These are phyloP conservation scores for Habropoda laboriosa DNA, from an alignment of 1,140 invertebrate genomes.

Conservation along the genomic window DNA sequence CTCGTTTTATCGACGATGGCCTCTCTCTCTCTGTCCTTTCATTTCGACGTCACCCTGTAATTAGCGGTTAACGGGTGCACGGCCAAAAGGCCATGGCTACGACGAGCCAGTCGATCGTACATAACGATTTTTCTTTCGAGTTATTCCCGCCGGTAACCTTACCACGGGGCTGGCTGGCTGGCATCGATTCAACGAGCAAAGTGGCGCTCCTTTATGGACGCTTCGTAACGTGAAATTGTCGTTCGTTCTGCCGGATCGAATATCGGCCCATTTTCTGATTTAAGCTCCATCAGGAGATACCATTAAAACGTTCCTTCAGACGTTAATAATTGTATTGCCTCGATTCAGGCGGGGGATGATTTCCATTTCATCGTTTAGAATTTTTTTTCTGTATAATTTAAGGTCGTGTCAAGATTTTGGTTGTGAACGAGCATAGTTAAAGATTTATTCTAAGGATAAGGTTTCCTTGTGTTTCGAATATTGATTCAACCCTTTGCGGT, in stretches of 20 bases:
- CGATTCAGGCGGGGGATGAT: too few species aligned
- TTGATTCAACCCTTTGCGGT: too few species aligned
- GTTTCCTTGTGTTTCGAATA: too few species aligned
- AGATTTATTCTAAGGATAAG: too few species aligned
- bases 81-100: constrained; percentile 15
- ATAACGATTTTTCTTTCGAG: constrained; percentile 61
- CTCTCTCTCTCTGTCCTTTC: constrained; percentile 24
- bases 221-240: constrained; percentile 30
- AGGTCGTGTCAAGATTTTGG: too few species aligned
- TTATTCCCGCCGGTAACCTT: constrained; percentile 45
- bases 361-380: too few species aligned
- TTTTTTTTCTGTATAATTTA: too few species aligned
- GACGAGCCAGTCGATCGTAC: constrained; percentile 27
- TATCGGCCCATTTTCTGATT: neutral
- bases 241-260: neutral
- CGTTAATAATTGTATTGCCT: neutral
- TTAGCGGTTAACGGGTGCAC: constrained; percentile 35
- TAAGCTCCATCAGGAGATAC: neutral
- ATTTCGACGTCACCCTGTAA: constrained; percentile 39
- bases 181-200: constrained; percentile 48
- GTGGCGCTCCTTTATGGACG: constrained; percentile 10
- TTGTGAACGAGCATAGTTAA: too few species aligned
- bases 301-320: neutral
- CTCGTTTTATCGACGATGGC: constrained; percentile 24
- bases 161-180: constrained; percentile 25